Conservation (phyloP, 2,888 invertebrate genomes). For the Thymelicus sylvestris region DNA sequence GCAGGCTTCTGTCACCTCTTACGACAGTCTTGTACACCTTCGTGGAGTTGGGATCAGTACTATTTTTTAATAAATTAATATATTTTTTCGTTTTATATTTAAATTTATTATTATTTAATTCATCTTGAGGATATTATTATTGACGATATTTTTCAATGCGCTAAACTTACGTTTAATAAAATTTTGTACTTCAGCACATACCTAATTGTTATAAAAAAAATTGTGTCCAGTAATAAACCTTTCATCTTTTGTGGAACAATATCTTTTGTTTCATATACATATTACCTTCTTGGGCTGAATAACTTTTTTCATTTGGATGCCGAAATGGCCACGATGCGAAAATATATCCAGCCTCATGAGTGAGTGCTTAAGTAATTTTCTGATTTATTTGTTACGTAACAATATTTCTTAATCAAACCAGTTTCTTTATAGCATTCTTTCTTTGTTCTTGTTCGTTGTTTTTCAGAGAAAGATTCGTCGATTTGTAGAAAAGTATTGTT, state of each 20-base stretch:
- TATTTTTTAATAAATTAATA: no score
- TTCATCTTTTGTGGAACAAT: conserved; percentile 17
- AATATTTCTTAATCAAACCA: no score
- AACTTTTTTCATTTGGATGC: conserved; percentile 29
- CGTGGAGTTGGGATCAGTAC: no score
- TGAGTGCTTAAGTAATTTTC: conserved; percentile 14
- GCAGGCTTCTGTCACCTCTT: no score
- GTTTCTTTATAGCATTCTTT: no score
- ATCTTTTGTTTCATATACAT: conserved; percentile 12
- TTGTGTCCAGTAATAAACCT: conserved; percentile 14
- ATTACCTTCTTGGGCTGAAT: conserved; percentile 22
- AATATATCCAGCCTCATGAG: conserved; percentile 12
- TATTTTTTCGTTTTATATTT: no score
- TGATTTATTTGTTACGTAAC: background rate
- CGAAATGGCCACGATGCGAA: conserved; percentile 12
- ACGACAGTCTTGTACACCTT: no score
- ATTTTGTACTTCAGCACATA: background rate
- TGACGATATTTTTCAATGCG: no score
- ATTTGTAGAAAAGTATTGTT: no score
- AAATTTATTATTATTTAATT: no score
- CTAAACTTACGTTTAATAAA: no score
- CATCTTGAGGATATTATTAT: no score
- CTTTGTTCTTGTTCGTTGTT: conserved; percentile 1
- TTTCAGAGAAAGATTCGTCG: background rate
- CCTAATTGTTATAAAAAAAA: background rate